phyloP scores from a whole-genome alignment of 2,888 invertebrate species.

The Crocallis elinguaria region DNA sequence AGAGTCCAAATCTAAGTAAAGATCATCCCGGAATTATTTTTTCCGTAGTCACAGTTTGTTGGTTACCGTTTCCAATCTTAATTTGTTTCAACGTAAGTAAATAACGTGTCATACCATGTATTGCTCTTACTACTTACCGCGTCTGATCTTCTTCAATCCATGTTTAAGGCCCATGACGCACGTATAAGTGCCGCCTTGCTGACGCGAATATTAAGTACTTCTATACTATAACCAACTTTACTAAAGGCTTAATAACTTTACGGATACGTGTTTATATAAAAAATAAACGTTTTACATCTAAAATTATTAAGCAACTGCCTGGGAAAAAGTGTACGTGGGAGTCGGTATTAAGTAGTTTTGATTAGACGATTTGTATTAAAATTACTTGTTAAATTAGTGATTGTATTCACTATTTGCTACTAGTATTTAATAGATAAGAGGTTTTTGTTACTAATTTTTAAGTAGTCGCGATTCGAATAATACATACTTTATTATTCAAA shows the following conservation, averaged over 20 bases:
- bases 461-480: too few species aligned
- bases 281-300: conserved; percentile 34
- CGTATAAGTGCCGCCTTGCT: conserved; percentile 58
- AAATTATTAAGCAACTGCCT: conserved; percentile 41
- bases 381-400: background rate
- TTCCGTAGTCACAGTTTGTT: too few species aligned
- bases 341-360: conserved; percentile 32
- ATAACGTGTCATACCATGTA: too few species aligned
- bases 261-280: conserved; percentile 35
- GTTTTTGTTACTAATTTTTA: background rate
- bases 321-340: conserved; percentile 33
- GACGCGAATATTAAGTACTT: conserved; percentile 68
- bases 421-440: background rate
- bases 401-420: background rate
- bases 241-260: conserved; percentile 46
- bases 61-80: too few species aligned
- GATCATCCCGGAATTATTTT: too few species aligned
- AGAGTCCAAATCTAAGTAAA: too few species aligned
- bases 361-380: conserved; percentile 19
- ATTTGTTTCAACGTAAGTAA: too few species aligned
- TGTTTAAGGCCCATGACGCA: conserved; percentile 50
- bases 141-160: conserved; percentile 35
- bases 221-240: conserved; percentile 47
- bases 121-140: conserved; percentile 11
- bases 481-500: too few species aligned